phyloP scores from a whole-genome alignment of 1,140 invertebrate genomes.

The Pentalonia nigronervosa region DNA sequence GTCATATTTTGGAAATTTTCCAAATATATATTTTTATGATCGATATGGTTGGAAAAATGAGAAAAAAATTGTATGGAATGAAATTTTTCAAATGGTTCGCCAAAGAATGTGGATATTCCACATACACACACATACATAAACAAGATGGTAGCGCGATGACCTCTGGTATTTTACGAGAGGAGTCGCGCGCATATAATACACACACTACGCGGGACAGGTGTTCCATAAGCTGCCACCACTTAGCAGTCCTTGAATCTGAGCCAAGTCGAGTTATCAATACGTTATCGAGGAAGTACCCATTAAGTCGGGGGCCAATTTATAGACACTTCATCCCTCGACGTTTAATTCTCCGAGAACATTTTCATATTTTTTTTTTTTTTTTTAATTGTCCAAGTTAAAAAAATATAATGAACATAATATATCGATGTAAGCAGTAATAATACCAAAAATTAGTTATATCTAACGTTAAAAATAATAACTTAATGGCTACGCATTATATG shows the following conservation, averaged over 20 bases:
- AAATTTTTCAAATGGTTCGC: slow-evolving; percentile 56
- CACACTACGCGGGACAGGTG: slow-evolving; percentile 45
- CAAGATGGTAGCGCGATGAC: slow-evolving; percentile 56
- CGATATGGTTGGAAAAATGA: slow-evolving; percentile 33
- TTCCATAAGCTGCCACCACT: slow-evolving; percentile 56
- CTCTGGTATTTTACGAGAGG: slow-evolving; percentile 58
- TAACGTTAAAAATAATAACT: neutral
- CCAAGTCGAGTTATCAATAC: slow-evolving; percentile 48
- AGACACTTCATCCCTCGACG: slow-evolving; percentile 15
- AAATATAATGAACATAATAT: neutral
- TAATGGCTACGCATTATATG: neutral
- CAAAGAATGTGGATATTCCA: slow-evolving; percentile 58
- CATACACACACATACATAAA: slow-evolving; percentile 49
- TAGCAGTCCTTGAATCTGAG: slow-evolving; percentile 54
- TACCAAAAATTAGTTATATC: neutral
- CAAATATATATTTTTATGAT: slow-evolving; percentile 42
- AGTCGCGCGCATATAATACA: slow-evolving; percentile 44
- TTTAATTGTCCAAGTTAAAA: neutral
- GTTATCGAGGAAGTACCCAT: slow-evolving; percentile 40
- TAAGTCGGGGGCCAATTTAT: slow-evolving; percentile 10
- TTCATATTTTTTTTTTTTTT: neutral
- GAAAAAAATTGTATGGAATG: slow-evolving; percentile 51
- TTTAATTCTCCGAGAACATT: neutral
- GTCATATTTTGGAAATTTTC: slow-evolving; percentile 44
- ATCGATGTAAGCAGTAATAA: neutral